Evolutionary conservation across 2,888 invertebrate genomes (phyloP), one percentile per base, ranked within the genome.

Genomic region (Morinoia aosen): DNA sequence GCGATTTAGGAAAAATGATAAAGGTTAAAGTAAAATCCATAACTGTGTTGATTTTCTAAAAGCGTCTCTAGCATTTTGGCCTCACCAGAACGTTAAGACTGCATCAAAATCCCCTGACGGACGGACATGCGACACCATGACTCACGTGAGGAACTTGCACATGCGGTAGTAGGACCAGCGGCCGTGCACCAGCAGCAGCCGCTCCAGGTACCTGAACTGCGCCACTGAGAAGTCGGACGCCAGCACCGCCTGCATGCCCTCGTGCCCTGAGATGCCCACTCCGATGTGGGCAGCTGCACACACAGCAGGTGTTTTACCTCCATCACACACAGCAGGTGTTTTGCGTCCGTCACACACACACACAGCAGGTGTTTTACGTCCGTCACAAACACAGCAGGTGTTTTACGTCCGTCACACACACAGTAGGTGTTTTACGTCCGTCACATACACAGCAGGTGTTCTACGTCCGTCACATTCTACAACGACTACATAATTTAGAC

Each of bases 211-310:
- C 96, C 99, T 98, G 98, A 99, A 99, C 98, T 99, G 99, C 96
- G 99, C 99, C 97, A 99, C 98, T 96, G 99, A 99, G 98, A 99
- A 99, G 97, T 99, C 99, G 25, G 99, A 99, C 90, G 99, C 99
- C 91, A 99, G 98, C 93, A 99, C 99, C 8, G 99, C 99, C 97
- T 99, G 99, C 98, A 99, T 98, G 58, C 99, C 99, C 97, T 99
- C 99, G 97, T 99, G 99, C 0, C 99, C 99, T 64, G 99, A 99
- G 97, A 99, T 99, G 40, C 99, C 99, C 93, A 99, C 99, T 96
- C 99, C 99, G 97, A 99, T 99, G 97, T 99, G 99, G 93, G 99
- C 99, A 97, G 99, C 99, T 99, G 97, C 5, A 97, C 76, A 76
- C 25, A 97, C 40, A 39, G 58, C 64, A 95, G 25, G 16, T 91